Percentiles rank a stretch among this genome's conserved stretches.
Conservation (phyloP, 1,140 invertebrate species). For the Mesaphorura yosii region DNA sequence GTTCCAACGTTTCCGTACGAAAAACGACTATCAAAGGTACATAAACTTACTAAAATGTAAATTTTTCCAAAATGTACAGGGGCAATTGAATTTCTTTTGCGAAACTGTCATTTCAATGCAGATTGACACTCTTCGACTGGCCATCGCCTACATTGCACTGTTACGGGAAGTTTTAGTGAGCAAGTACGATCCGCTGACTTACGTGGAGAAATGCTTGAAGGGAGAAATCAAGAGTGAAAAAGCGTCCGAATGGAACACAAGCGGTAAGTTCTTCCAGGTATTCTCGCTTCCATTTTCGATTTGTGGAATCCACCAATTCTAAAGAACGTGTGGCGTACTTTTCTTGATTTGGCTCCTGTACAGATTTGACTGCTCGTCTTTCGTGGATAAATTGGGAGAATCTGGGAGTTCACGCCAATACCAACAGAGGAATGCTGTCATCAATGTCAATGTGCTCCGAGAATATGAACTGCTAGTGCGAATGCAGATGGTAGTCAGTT, state of each 20-base stretch:
- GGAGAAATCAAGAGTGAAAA: slow-evolving; percentile 71
- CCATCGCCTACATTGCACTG: slow-evolving; percentile 92
- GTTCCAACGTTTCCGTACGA: slow-evolving; percentile 98
- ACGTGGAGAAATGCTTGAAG: slow-evolving; percentile 80
- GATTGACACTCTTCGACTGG: slow-evolving; percentile 87
- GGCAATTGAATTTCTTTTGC: too few relatives aligned
- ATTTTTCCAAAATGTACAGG: too few relatives aligned
- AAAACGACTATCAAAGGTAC: slow-evolving; percentile 91
- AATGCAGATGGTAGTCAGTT: too few relatives aligned
- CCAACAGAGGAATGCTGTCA: slow-evolving; percentile 64
- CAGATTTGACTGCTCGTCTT: slow-evolving; percentile 91
- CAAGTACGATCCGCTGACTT: slow-evolving; percentile 80
- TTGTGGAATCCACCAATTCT: too few relatives aligned
- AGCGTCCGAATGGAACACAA: slow-evolving; percentile 87
- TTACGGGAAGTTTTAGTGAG: slow-evolving; percentile 79
- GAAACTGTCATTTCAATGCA: too few relatives aligned
- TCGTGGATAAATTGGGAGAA: slow-evolving; percentile 99
- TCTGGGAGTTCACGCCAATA: slow-evolving; percentile 80
- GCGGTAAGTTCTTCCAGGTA: slow-evolving; percentile 54
- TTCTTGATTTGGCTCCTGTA: too few relatives aligned
- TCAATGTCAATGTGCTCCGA: slow-evolving; percentile 41
- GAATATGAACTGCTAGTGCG: slow-evolving; percentile 7
- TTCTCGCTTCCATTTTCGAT: slow-evolving; percentile 8
- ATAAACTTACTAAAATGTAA: too few relatives aligned
- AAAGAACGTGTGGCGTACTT: too few relatives aligned